Evolutionary conservation across 2,888 invertebrate genomes (phyloP), one percentile per base, ranked within the genome.

Genomic region (Aricia artaxerxes): DNA sequence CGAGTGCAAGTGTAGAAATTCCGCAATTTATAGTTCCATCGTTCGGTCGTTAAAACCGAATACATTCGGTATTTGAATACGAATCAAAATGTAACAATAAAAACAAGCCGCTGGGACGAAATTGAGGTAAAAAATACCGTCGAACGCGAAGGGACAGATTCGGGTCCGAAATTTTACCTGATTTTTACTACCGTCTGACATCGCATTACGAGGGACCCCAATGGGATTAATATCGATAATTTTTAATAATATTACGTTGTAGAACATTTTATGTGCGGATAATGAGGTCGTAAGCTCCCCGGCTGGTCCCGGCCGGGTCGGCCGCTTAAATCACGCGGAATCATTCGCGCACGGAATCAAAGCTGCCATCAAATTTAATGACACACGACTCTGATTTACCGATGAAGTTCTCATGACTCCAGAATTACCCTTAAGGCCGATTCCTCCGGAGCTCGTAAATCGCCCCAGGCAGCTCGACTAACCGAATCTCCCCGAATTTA

Each of bases 161-260:
- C 84, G 87, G 88, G 87, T 87, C 87, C 87, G 87, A 90, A 91
- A 91, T 93, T 93, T 92, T 94, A 93, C 93, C 93, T 93, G 94
- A 89, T 88, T 89, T 91, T 90, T 84, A 91, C 91, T 89, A 89
- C 89, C 86, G 86, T 88, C 88, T 90, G 92, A 92, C 91, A 91
- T 89, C 87, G 89, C 87, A 88, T 91, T 90, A 91, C 89, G 88
- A 88, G 89, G 90, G 89, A 87, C 86, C 85, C 86, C 85, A 87
- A 88, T 88, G 84, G 49, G 57, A 69, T 73, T 73, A 73, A 81
- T 49, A 78, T 78, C 73, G 57, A 60, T 79, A 61, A 76, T 78
- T 73, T 79, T 80, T 73, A 78, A 78, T 60, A 13, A 31, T 49
- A 64, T 35, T 40, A 44, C 49, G 40, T 44, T 79, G 60, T 75